Conservation (phyloP, 1,140 invertebrate species). For the Eumaeus atala region DNA sequence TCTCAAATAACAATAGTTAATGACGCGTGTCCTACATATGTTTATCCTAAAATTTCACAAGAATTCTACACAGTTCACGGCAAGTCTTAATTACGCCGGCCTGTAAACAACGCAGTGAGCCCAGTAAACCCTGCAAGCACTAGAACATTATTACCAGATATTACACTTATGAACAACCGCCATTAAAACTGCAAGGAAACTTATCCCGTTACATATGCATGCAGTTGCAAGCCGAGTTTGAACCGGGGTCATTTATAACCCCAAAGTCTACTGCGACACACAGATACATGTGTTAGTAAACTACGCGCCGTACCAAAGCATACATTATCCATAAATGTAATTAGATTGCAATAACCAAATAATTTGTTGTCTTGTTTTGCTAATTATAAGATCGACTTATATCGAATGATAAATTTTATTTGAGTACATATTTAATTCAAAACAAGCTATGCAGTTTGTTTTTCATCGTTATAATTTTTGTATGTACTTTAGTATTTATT, state of each 20-base stretch:
- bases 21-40: background rate
- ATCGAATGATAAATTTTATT: background rate
- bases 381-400: no score
- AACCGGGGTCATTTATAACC: constrained; percentile 53
- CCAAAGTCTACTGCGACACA: constrained; percentile 40
- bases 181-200: constrained; percentile 60
- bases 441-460: background rate
- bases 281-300: constrained; percentile 3
- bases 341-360: no score
- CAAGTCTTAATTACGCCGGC: constrained; percentile 20
- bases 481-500: no score
- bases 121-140: constrained; percentile 22
- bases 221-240: constrained; percentile 44
- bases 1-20: constrained; percentile 7
- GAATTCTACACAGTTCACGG: constrained; percentile 11
- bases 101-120: constrained; percentile 32
- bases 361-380: no score
- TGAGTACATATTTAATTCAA: background rate
- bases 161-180: constrained; percentile 66
- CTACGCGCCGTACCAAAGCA: no score
- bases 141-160: constrained; percentile 57
- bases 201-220: constrained; percentile 61
- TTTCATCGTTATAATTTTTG: no score
- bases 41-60: constrained; percentile 15
- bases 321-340: no score